A percentile compares a stretch with the other conserved stretches of the same genome.
These are phyloP conservation scores for Amazona ochrocephala DNA, from an alignment of 2,797 vertebrate genomes.

Conservation along the genomic window DNA sequence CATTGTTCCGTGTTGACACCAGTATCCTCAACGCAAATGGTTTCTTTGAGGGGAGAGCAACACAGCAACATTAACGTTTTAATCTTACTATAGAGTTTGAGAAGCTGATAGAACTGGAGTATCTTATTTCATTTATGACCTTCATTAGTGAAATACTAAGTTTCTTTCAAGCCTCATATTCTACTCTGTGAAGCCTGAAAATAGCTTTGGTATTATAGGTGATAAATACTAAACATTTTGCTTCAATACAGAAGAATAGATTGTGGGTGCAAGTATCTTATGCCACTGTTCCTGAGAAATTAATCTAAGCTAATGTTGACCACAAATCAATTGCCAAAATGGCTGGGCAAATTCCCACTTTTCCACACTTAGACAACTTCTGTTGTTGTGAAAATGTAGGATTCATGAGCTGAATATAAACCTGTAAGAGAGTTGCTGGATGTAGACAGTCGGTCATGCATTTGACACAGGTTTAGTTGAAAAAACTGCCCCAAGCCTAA, in stretches of 20 bases:
- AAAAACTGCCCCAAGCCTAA: background rate
- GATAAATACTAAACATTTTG: background rate
- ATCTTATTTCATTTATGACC: background rate
- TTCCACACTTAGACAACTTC: background rate
- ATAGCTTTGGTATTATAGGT: background rate
- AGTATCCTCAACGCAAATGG: background rate
- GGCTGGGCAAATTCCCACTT: background rate
- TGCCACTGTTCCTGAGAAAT: background rate
- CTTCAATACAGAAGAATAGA: background rate
- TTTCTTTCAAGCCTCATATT: constrained; percentile 3
- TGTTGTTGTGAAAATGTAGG: background rate
- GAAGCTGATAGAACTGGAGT: background rate
- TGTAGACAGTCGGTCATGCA: background rate
- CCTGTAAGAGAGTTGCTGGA: background rate
- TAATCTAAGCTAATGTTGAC: background rate
- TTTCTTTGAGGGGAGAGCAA: background rate
- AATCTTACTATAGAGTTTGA: background rate
- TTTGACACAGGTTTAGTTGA: background rate
- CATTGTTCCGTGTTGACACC: background rate
- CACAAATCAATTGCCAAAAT: background rate
- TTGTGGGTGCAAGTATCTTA: background rate
- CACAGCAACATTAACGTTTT: background rate
- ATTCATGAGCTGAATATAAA: background rate
- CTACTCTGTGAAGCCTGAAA: background rate
- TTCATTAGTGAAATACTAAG: background rate